Percentiles rank a stretch among this genome's conserved stretches.
Evolutionary conservation across 2,888 invertebrate species (phyloP).

Genomic region (Pristionchus fissidentatus): DNA sequence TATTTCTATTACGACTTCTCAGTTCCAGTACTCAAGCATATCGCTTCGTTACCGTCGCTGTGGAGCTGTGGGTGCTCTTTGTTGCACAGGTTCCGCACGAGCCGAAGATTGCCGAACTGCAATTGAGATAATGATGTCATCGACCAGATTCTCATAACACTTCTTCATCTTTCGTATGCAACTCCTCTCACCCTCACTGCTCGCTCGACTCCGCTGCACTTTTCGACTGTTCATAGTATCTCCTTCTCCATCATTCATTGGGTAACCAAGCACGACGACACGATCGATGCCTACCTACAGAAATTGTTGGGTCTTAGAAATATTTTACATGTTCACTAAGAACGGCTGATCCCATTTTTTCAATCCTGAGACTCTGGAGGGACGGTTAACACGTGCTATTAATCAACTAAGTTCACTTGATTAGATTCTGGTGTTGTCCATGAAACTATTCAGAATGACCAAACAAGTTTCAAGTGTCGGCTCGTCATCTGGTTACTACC

Average conservation of each 20-base stretch:
- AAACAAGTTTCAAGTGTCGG: no score
- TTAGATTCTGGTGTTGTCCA: no score
- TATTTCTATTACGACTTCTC: no score
- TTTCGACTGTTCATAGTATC: neutral
- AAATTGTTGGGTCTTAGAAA: neutral
- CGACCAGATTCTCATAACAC: neutral
- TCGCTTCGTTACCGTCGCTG: neutral
- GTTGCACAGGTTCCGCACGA: neutral
- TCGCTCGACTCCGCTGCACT: neutral
- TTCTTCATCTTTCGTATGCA: neutral
- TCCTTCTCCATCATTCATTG: constrained; percentile 31
- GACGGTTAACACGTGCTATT: no score
- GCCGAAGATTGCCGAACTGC: neutral
- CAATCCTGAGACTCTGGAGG: no score
- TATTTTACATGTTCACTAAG: neutral
- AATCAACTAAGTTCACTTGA: no score
- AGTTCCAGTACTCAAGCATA: no score
- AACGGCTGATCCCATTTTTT: neutral
- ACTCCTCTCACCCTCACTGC: constrained; percentile 1
- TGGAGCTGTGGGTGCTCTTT: neutral
- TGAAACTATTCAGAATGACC: no score
- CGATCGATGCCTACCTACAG: constrained; percentile 41
- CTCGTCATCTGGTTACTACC: no score
- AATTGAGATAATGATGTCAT: neutral
- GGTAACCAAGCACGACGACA: constrained; percentile 47